Evolutionary conservation across 2,113 vertebrate species (phyloP).

Genomic region (Picathartes gymnocephalus): DNA sequence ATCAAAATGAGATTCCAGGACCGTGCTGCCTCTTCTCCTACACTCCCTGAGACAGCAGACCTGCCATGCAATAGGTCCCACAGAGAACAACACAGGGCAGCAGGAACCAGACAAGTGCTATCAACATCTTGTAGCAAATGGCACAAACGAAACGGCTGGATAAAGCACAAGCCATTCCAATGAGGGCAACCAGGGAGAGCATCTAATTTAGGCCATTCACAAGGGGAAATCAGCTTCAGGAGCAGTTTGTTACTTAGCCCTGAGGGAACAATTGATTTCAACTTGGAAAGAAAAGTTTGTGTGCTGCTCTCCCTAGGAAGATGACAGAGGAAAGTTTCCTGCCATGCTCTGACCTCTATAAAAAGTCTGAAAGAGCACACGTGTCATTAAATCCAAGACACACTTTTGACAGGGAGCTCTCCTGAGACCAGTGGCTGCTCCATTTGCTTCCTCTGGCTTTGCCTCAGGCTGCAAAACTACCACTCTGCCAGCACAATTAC

Average conservation of each 20-base stretch:
- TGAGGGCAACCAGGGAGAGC: neutral
- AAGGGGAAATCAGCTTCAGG: neutral
- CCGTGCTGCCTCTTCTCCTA: neutral
- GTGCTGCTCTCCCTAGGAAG: neutral
- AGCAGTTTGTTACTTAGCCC: neutral
- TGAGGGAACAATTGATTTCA: neutral
- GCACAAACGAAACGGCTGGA: neutral
- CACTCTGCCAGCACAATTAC: neutral
- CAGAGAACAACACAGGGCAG: neutral
- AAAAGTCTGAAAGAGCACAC: neutral
- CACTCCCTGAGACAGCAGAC: neutral
- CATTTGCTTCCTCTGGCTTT: constrained; percentile 28
- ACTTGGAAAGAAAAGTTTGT: neutral
- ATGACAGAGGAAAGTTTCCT: neutral
- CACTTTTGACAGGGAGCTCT: neutral
- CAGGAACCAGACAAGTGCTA: neutral
- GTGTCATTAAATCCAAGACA: constrained; percentile 31
- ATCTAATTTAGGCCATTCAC: neutral
- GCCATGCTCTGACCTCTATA: neutral
- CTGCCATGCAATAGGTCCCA: neutral
- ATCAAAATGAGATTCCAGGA: neutral
- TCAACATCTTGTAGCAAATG: neutral
- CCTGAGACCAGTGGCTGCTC: neutral
- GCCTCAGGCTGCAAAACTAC: constrained; percentile 1
- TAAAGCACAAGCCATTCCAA: neutral